Evolutionary conservation across 2,888 invertebrate species (phyloP), one percentile per base, ranked within the genome.

Genomic region (Coecobrya sp.): DNA sequence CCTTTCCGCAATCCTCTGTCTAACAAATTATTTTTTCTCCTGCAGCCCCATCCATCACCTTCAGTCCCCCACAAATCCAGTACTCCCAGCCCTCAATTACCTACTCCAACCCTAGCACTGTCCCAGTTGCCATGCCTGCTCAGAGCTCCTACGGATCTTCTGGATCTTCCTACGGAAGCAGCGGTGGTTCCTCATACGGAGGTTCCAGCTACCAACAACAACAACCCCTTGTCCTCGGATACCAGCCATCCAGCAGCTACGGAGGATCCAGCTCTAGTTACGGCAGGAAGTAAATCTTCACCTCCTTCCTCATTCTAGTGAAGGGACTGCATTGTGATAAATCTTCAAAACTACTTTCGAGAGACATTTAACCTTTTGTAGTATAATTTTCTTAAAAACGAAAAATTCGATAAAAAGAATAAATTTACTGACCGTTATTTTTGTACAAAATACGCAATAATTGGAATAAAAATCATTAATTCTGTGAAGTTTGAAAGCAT

Each of bases 81-180:
- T 92, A 92, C 82, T 70, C 86, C 30, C 86, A 92, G 42, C 92
- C 92, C 8, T 86, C 89, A 70, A 73, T 92, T 81, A 92, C 92
- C 86, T 92, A 92, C 89, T 82, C 92, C 42, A 62, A 68, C 13
- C 92, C 92, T 27, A 49, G 36, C 55, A 59, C 42, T 30, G 92
- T 92, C 19, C 65, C 92, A 45, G 76, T 85, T 13, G 92, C 88
- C 81, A 92, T 49, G 49, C 85, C 85, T 1, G 45, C 82, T 73
- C 76, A 55, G 36, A 30, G 22, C 11, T 65, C 65, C 13, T 65
- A 65, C 27, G 81, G 81, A 55, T 25, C 25, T 13, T 81, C 81
- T 13, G 81, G 81, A 81, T 52, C 55, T n/a, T 81, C 81, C 25
- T 86, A 55, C n/a, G 36, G 36, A 36, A 4, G 3, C 36, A 45